Percentiles rank a stretch among this genome's conserved stretches.
Evolutionary conservation across 2,113 vertebrate genomes (phyloP).

Genomic region (Carlito syrichta): DNA sequence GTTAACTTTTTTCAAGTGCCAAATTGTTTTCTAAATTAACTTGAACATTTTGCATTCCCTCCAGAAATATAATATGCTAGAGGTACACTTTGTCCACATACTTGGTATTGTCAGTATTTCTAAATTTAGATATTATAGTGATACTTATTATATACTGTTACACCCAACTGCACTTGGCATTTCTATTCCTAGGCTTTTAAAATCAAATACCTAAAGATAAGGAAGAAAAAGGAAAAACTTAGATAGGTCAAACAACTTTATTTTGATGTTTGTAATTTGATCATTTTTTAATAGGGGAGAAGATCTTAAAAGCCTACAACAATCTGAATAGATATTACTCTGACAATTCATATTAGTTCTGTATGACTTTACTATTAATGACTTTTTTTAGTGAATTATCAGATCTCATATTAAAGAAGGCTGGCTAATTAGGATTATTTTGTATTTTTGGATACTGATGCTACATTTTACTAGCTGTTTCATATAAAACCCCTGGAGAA

Average conservation of each 20-base stretch:
- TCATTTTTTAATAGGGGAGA: neutral
- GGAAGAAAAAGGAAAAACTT: neutral
- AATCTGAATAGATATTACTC: conserved; percentile 44
- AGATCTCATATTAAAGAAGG: conserved; percentile 35
- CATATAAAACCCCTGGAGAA: conserved; percentile 35
- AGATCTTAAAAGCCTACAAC: conserved; percentile 41
- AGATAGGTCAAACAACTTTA: neutral
- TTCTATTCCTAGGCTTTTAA: neutral
- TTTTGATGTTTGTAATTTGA: neutral
- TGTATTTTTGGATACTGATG: conserved; percentile 65
- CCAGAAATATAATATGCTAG: neutral
- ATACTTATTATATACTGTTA: neutral
- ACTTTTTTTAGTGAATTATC: conserved; percentile 60
- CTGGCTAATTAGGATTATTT: conserved; percentile 68
- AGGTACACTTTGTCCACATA: neutral
- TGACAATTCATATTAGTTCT: conserved; percentile 39
- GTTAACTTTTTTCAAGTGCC: neutral
- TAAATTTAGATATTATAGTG: neutral
- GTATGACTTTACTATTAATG: conserved; percentile 51
- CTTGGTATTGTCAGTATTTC: neutral
- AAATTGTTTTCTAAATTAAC: neutral
- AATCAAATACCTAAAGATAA: neutral
- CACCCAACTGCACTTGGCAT: neutral
- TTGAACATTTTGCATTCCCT: neutral
- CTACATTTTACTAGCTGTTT: conserved; percentile 59